Conservation (phyloP, 2,888 invertebrate species). For the Morpho helenor region DNA sequence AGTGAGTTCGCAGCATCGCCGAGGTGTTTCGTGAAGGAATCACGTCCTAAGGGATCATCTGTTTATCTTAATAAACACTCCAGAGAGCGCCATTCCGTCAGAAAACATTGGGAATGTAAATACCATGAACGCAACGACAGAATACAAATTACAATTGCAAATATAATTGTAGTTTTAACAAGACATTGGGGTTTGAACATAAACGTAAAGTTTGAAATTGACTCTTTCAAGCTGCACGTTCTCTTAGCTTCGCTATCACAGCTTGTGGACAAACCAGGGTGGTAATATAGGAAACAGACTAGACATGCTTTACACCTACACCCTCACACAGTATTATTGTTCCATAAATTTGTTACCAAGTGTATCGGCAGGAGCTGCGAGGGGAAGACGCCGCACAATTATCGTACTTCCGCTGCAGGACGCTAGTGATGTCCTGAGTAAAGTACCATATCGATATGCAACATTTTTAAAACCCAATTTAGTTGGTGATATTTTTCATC, state of each 20-base stretch:
- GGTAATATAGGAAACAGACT: no score
- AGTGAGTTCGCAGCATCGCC: constrained; percentile 57
- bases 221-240: no score
- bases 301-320: no score
- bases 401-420: constrained; percentile 71
- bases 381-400: constrained; percentile 73
- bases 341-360: constrained; percentile 13
- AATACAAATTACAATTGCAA: no score
- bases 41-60: constrained; percentile 51
- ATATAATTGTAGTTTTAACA: no score
- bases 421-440: constrained; percentile 37
- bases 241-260: no score
- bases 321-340: constrained; percentile 18
- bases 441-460: constrained; percentile 34
- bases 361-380: constrained; percentile 47
- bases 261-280: no score
- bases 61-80: constrained; percentile 53
- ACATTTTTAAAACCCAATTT: constrained; percentile 6
- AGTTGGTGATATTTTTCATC: no score
- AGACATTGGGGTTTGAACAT: no score
- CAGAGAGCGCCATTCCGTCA: constrained; percentile 67
- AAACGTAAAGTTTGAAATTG: no score
- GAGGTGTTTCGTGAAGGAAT: constrained; percentile 57
- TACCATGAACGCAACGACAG: constrained; percentile 44
- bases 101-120: constrained; percentile 73